phyloP scores from a whole-genome alignment of 2,797 vertebrate species.

The Etheostoma perlongum region DNA sequence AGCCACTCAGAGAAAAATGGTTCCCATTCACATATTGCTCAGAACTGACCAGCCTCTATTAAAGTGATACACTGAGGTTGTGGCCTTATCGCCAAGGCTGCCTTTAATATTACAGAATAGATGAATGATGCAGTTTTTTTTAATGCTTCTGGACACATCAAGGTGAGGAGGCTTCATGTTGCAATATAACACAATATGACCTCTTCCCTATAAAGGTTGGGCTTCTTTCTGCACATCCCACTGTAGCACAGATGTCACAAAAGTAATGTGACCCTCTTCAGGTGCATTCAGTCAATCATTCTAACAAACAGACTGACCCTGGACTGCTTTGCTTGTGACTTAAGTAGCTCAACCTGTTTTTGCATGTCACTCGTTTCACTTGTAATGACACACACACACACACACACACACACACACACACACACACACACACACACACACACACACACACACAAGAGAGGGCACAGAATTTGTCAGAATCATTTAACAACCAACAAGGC shows the following conservation, averaged over 20 bases:
- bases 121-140: constrained; percentile 18
- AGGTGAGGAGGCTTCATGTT: constrained; percentile 18
- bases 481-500: neutral
- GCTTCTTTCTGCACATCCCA: neutral
- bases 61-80: constrained; percentile 30
- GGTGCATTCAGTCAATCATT: constrained; percentile 26
- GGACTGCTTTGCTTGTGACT: constrained; percentile 34
- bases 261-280: constrained; percentile 32
- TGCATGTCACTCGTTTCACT: constrained; percentile 41
- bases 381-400: constrained; percentile 16
- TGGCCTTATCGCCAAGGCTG: constrained; percentile 36
- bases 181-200: neutral
- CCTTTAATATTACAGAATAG: constrained; percentile 29
- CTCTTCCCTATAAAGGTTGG: neutral
- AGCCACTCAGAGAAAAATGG: constrained; percentile 41
- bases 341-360: constrained; percentile 62
- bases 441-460: neutral
- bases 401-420: neutral
- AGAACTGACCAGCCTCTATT: constrained; percentile 19
- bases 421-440: too few species aligned
- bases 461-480: constrained; percentile 2
- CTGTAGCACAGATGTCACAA: constrained; percentile 11
- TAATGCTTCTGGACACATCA: constrained; percentile 14
- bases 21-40: constrained; percentile 25
- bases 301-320: constrained; percentile 13